These are phyloP conservation scores for Mormyrus lacerda DNA, from an alignment of 2,113 vertebrate species.

Conservation along the genomic window DNA sequence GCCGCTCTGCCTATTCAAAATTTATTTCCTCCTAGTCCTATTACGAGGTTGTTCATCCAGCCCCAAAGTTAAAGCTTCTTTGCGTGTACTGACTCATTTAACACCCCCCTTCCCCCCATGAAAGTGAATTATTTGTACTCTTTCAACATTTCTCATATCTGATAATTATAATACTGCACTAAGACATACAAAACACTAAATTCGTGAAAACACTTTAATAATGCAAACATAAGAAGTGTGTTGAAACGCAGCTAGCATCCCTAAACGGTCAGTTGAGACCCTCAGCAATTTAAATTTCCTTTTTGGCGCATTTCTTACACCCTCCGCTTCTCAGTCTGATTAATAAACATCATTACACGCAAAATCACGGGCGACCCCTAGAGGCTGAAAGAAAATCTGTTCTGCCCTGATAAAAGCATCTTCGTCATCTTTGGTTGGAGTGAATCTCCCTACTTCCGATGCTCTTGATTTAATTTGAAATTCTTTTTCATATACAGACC, in stretches of 20 bases:
- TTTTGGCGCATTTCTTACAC: neutral
- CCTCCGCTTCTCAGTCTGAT: neutral
- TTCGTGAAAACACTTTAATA: neutral
- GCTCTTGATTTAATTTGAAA: neutral
- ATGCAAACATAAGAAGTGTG: neutral
- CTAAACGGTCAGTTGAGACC: neutral
- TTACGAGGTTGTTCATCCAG: neutral
- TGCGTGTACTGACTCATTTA: neutral
- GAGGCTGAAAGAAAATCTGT: constrained; percentile 51
- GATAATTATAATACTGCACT: neutral
- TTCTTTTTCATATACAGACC: neutral
- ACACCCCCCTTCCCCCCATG: neutral
- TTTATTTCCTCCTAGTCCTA: neutral
- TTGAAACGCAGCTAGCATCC: neutral
- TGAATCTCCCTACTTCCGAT: neutral
- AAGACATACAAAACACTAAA: neutral
- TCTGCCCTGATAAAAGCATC: constrained; percentile 26
- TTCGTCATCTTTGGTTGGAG: neutral
- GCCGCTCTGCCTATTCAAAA: neutral
- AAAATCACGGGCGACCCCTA: constrained; percentile 48
- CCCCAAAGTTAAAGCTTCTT: neutral
- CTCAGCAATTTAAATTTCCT: neutral
- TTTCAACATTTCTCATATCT: neutral
- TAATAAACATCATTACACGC: neutral
- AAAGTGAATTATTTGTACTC: neutral